Evolutionary conservation across 2,888 invertebrate species (phyloP), one percentile per base, ranked within the genome.

Genomic region (Dasypolia templi): DNA sequence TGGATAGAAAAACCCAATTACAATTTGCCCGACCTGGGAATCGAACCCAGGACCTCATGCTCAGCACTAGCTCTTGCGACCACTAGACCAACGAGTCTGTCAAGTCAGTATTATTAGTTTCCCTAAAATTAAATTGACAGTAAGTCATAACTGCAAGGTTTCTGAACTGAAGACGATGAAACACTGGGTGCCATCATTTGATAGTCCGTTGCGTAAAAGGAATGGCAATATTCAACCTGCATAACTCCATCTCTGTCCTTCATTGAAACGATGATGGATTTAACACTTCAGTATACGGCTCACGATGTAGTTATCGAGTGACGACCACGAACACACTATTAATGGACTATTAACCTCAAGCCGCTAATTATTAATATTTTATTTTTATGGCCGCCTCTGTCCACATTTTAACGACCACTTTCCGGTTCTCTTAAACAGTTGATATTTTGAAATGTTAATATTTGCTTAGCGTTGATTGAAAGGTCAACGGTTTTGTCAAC

Each of bases 351-450:
- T 93, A 93, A 93, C 92, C 92, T 92, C 88, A 91, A 90, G 90
- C 91, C 85, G 90, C 91, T 94, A 92, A 94, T 94, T 94, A 93
- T 94, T 94, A 93, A 95, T 95, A 95, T 94, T 95, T 94, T 93
- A 93, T 94, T 93, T 95, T 95, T 94, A 94, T 92, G 85, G 87
- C 86, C 84, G 86, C 90, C 91, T 91, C 92, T 91, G 91, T 92
- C 93, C 90, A 90, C 82, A 91, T 90, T 92, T 93, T 93, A 94
- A 95, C 91, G 93, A 91, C 90, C 92, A 89, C 91, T 94, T 94
- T 94, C 95, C 95, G 94, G 94, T 92, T 91, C 86, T 90, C 89
- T 86, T 89, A 92, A 91, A 90, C 88, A 90, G 88, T 88, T 91
- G 89, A 92, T 92, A 92, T 92, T 94, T 90, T 89, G 90, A 87